Conservation (phyloP, 2,888 invertebrate species). For the Caenorhabditis auriculariae region DNA sequence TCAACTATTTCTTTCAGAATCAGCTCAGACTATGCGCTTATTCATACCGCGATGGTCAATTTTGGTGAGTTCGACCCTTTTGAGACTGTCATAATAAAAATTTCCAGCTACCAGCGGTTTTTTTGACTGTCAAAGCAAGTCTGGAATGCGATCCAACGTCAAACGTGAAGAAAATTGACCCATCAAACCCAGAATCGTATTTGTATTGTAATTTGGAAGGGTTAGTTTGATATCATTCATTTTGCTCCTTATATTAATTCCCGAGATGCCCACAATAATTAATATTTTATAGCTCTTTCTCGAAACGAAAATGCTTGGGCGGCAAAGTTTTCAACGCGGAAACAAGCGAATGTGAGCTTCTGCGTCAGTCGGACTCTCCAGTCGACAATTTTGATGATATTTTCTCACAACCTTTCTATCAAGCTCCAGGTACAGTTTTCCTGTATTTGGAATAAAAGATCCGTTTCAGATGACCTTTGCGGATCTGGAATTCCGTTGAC, state of each 20-base stretch:
- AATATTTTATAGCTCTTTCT: slow-evolving; percentile 36
- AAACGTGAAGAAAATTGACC: slow-evolving; percentile 52
- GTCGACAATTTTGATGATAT: slow-evolving; percentile 39
- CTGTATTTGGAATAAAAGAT: not conserved
- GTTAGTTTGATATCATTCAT: slow-evolving; percentile 19
- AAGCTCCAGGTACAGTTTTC: slow-evolving; percentile 50
- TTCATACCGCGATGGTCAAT: too few species aligned
- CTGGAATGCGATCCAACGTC: slow-evolving; percentile 46
- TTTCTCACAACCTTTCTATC: slow-evolving; percentile 57
- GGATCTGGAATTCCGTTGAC: slow-evolving; percentile 59
- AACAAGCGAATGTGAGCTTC: slow-evolving; percentile 46
- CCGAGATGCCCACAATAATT: too few species aligned
- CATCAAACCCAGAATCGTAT: slow-evolving; percentile 50
- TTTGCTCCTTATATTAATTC: not conserved
- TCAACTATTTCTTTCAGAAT: too few species aligned
- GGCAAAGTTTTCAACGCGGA: slow-evolving; percentile 54
- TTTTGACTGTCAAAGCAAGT: slow-evolving; percentile 10
- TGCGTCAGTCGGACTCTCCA: slow-evolving; percentile 31
- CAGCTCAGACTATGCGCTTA: too few species aligned
- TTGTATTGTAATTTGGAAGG: slow-evolving; percentile 61
- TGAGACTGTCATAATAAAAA: too few species aligned
- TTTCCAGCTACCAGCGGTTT: slow-evolving; percentile 16
- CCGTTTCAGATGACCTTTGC: slow-evolving; percentile 55
- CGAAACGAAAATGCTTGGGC: slow-evolving; percentile 53
- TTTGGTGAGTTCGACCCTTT: too few species aligned